Evolutionary conservation across 2,888 invertebrate genomes (phyloP).

Genomic region (Lycia hirtaria): DNA sequence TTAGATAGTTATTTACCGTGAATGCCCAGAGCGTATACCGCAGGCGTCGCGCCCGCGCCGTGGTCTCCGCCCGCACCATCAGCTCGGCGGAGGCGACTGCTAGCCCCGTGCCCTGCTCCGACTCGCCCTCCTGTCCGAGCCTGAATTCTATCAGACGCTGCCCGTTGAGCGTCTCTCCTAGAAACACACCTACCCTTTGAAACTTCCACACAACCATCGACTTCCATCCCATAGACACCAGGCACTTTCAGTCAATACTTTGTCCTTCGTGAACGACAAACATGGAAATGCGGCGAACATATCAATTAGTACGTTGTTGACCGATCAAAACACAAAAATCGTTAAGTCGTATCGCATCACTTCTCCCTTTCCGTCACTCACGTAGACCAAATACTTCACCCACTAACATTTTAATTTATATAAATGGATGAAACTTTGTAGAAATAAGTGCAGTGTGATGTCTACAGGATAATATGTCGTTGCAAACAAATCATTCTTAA

Average conservation of each 20-base stretch:
- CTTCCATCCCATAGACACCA: background rate
- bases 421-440: background rate
- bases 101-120: conserved; percentile 85
- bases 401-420: no score
- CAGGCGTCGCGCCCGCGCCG: conserved; percentile 63
- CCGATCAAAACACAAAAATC: no score
- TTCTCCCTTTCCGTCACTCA: no score
- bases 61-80: conserved; percentile 86
- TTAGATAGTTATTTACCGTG: conserved; percentile 62
- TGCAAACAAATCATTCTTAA: background rate
- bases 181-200: conserved; percentile 40
- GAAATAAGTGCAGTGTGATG: background rate
- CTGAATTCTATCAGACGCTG: conserved; percentile 95
- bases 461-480: conserved; percentile 2
- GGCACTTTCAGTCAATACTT: background rate
- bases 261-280: no score
- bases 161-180: conserved; percentile 93
- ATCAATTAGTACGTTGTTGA: no score
- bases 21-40: conserved; percentile 90
- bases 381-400: no score
- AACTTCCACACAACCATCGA: background rate
- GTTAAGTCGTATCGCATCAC: no score
- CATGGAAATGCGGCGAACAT: no score
- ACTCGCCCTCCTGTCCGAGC: conserved; percentile 86
- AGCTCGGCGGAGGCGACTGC: conserved; percentile 92